Conservation (phyloP, 2,888 invertebrate genomes). For the Chrysomela aeneicollis region DNA sequence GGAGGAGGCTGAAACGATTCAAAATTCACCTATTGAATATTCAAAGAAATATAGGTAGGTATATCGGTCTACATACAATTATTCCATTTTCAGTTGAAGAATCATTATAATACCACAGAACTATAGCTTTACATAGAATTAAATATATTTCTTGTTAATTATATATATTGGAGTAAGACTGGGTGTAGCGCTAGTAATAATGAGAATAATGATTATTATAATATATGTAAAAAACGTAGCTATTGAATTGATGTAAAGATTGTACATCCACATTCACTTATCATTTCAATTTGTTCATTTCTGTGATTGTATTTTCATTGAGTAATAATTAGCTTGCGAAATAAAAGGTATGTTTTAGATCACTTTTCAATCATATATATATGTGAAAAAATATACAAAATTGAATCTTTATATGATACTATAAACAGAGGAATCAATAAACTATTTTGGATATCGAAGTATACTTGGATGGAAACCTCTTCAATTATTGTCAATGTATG, state of each 20-base stretch:
- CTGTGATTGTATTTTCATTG: slow-evolving; percentile 60
- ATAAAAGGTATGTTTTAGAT: slow-evolving; percentile 19
- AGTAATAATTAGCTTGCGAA: slow-evolving; percentile 39
- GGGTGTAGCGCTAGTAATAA: slow-evolving; percentile 53
- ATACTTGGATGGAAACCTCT: neutral
- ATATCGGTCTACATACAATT: neutral
- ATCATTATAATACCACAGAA: neutral
- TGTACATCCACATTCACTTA: slow-evolving; percentile 31
- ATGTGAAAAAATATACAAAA: slow-evolving; percentile 1
- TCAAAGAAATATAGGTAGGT: too few species aligned
- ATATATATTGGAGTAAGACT: slow-evolving; percentile 48
- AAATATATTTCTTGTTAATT: slow-evolving; percentile 38
- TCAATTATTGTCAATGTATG: neutral
- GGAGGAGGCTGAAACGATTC: too few species aligned
- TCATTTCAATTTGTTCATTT: slow-evolving; percentile 57
- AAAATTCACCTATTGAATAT: too few species aligned
- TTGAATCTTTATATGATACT: too few species aligned
- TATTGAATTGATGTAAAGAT: slow-evolving; percentile 48
- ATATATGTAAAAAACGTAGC: slow-evolving; percentile 45
- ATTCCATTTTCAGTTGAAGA: neutral
- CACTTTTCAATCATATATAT: neutral
- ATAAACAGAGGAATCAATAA: too few species aligned
- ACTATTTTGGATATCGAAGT: too few species aligned
- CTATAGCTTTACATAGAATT: slow-evolving; percentile 35
- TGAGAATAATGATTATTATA: slow-evolving; percentile 38